Evolutionary conservation across 2,888 invertebrate species (phyloP).

Genomic region (Trachelus iudaicus): DNA sequence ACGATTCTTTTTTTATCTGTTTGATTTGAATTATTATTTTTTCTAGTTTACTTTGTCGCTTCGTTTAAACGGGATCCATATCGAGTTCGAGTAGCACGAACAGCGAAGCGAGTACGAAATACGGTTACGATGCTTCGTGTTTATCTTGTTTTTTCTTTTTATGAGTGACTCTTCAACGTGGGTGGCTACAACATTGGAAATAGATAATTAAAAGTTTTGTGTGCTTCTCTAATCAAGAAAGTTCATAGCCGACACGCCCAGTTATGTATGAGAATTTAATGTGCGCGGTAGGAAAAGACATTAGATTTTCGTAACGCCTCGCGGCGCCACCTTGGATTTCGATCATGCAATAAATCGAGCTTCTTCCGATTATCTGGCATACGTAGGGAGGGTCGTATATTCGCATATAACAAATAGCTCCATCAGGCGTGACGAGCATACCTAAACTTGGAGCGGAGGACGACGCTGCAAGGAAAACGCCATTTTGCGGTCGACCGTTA

Average conservation of each 20-base stretch:
- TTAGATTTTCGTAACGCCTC: background rate
- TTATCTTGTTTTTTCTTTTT: background rate
- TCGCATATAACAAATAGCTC: constrained; percentile 2
- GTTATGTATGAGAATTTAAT: background rate
- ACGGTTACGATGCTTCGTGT: background rate
- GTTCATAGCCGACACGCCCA: background rate
- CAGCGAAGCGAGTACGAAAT: background rate
- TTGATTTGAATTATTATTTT: background rate
- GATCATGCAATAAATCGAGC: background rate
- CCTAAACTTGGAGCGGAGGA: background rate
- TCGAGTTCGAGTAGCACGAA: too few species aligned
- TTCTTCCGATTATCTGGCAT: background rate
- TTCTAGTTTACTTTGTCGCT: background rate
- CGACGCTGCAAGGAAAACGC: background rate
- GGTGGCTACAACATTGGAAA: background rate
- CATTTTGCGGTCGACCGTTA: background rate
- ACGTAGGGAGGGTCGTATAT: background rate
- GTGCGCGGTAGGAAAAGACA: background rate
- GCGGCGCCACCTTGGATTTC: background rate
- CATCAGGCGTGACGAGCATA: constrained; percentile 1
- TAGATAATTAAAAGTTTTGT: background rate
- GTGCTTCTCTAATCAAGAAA: background rate
- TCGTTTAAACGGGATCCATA: background rate
- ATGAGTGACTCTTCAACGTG: background rate
- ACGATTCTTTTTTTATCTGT: background rate